phyloP scores from a whole-genome alignment of 2,113 vertebrate species.

The Ceyx cyanopectus region DNA sequence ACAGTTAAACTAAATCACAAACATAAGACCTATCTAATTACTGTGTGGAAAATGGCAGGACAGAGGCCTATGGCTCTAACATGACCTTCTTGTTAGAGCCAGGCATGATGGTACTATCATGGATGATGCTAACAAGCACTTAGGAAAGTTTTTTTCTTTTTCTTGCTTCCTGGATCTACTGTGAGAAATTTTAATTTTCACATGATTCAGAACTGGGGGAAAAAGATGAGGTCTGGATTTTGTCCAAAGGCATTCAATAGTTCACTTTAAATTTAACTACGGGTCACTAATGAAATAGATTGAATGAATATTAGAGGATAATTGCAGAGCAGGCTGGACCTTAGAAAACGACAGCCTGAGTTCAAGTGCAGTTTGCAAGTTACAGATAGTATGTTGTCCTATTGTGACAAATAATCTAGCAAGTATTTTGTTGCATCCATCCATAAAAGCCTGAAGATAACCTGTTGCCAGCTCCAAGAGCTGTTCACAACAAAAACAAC shows the following conservation, averaged over 20 bases:
- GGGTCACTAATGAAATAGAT: constrained; percentile 20
- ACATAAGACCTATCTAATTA: not conserved
- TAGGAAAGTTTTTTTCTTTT: constrained; percentile 7
- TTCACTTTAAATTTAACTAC: constrained; percentile 37
- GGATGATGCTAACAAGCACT: constrained; percentile 9
- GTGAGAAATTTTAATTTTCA: constrained; percentile 54
- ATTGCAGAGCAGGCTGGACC: not conserved
- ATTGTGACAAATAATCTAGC: not conserved
- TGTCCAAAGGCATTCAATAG: constrained; percentile 33
- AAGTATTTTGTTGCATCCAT: not conserved
- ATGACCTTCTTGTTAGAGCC: not conserved
- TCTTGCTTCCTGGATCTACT: not conserved
- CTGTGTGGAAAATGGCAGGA: not conserved
- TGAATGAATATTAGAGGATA: constrained; percentile 17
- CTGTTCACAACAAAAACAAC: not conserved
- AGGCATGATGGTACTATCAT: not conserved
- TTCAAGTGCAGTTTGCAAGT: not conserved
- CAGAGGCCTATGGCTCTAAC: not conserved
- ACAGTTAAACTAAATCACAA: constrained; percentile 32
- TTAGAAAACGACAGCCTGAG: not conserved
- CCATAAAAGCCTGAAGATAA: constrained; percentile 20
- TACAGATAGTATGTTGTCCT: not conserved
- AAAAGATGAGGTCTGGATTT: constrained; percentile 24
- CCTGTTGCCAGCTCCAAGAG: not conserved
- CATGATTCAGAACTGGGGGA: not conserved